Base-by-base conservation (phyloP, 2,888 invertebrate species). In the Megalurothrips usitatus region DNA sequence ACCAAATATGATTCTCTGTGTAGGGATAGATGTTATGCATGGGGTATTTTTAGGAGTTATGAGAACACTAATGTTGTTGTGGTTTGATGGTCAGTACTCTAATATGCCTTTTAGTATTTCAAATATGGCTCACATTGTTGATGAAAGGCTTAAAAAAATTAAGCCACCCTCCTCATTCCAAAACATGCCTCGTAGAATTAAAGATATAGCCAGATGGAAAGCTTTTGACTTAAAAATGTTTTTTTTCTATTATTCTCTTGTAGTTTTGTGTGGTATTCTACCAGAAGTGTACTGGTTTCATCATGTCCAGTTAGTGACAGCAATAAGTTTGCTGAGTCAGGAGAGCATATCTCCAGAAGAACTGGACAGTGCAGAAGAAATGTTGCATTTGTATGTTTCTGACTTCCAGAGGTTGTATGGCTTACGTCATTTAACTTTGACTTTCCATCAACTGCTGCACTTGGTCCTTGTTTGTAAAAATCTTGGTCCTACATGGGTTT, bases 371-470 rank as follows among this genome's bases (percentile, higher is more conserved):
- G 83, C 84, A 52, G 49, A 80, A 11, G 11, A n/a, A 47, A 43
- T 78, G 58, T 79, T 84, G 19, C 58, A 79, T 19, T 81, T 83
- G 58, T 84, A 81, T 79, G 83, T 83, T 1, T 58, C 75, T 78
- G 28, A 80, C 28, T 84, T 83, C 47, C 80, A 84, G 80, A 43
- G 79, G n/a, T 79, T 84, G n/a, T 85, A 84, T 82, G n/a, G n/a
- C n/a, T 23, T 82, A 23, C 75, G 81, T 4, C 79, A 84, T 68
- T 83, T 84, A 83, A 82, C 83, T 0, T 81, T 79, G 19, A 84
- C 84, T 81, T 17, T 84, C 4, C 84, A 85, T 81, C 43, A 82
- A 8, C 19, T 85, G 14, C 80, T 83, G 11, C 84, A 85, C 82
- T 82, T 84, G 47, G 28, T 82, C n/a, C 68, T 82, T 11, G 81